Percentiles rank a stretch among this genome's conserved stretches.
These are phyloP conservation scores for Falco peregrinus DNA, from an alignment of 2,797 vertebrate species.

Conservation along the genomic window DNA sequence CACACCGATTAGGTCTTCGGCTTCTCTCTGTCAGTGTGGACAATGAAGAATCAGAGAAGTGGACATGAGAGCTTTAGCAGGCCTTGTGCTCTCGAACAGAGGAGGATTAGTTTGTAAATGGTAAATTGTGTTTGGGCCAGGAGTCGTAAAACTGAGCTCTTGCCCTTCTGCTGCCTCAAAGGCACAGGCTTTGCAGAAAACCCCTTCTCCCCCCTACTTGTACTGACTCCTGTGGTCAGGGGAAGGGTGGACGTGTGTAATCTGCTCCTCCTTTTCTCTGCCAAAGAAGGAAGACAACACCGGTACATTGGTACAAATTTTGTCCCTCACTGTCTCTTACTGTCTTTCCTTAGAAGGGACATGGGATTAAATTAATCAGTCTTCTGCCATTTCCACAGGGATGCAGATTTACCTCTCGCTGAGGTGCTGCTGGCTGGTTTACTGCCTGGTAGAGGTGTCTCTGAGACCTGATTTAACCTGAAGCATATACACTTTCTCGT, in stretches of 20 bases:
- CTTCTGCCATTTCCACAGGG: constrained; percentile 7
- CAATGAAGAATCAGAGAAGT: constrained; percentile 72
- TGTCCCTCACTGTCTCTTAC: background rate
- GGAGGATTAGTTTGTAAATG: constrained; percentile 72
- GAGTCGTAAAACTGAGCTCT: constrained; percentile 64
- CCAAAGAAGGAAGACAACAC: background rate
- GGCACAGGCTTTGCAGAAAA: constrained; percentile 18
- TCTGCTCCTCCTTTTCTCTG: background rate
- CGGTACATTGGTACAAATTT: background rate
- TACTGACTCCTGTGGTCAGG: background rate
- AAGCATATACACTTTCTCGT: background rate
- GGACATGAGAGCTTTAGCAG: constrained; percentile 68
- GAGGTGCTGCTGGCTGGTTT: background rate
- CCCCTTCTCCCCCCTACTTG: background rate
- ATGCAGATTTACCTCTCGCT: background rate
- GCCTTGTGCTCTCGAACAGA: constrained; percentile 64
- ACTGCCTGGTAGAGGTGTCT: background rate
- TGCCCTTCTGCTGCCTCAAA: constrained; percentile 63
- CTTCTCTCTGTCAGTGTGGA: constrained; percentile 64
- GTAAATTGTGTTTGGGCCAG: constrained; percentile 72
- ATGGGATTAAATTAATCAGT: background rate
- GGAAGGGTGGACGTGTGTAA: background rate
- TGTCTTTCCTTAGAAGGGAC: background rate
- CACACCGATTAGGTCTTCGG: constrained; percentile 73
- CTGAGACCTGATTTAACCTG: background rate